Conservation (phyloP, 2,888 invertebrate species). For the Timema podura region DNA sequence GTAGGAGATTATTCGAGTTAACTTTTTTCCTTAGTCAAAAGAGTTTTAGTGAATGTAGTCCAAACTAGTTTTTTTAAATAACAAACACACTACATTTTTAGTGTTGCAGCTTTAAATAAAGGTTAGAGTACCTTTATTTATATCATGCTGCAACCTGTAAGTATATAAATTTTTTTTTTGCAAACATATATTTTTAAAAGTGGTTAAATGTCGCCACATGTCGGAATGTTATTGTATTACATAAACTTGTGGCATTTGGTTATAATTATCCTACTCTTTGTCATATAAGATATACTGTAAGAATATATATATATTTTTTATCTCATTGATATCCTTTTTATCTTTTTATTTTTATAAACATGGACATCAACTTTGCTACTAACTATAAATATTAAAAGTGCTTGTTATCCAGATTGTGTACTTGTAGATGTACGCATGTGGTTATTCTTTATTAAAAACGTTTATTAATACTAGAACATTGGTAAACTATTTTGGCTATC, state of each 20-base stretch:
- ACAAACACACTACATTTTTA: too few species aligned
- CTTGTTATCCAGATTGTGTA: too few species aligned
- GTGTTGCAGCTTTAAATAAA: too few species aligned
- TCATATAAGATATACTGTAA: background rate
- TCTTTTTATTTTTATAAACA: background rate
- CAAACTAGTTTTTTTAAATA: too few species aligned
- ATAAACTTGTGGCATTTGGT: background rate
- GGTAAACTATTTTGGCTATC: too few species aligned
- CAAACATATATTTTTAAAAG: too few species aligned
- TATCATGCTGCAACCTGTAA: background rate
- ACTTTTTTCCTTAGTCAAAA: background rate
- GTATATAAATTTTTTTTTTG: background rate
- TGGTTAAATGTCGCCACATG: too few species aligned
- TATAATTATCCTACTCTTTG: constrained; percentile 1
- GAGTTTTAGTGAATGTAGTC: background rate
- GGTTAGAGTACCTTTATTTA: background rate
- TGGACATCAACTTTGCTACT: background rate
- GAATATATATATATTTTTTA: too few species aligned
- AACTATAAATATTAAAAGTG: constrained; percentile 8
- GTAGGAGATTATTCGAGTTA: constrained; percentile 15
- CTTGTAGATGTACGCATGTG: too few species aligned
- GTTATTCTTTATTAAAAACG: too few species aligned
- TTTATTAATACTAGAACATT: too few species aligned
- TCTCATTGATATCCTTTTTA: background rate
- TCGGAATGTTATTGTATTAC: too few species aligned